These are phyloP conservation scores for Pelodytes ibericus DNA, from an alignment of 2,797 vertebrate species.

Conservation along the genomic window DNA sequence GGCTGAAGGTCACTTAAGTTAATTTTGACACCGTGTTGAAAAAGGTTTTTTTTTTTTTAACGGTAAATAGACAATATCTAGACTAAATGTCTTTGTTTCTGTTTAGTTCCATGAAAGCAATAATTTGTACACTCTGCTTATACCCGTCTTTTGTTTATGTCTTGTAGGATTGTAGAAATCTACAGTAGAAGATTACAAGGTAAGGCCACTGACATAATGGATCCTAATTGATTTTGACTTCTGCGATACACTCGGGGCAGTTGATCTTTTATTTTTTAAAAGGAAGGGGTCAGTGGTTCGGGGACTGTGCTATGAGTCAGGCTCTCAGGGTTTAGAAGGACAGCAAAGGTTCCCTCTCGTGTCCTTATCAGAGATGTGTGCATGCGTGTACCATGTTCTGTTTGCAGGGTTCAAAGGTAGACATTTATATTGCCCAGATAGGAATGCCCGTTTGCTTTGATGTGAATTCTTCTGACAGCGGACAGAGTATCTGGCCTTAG, in stretches of 20 bases:
- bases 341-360: background rate
- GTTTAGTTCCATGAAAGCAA: too few relatives aligned
- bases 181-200: constrained; percentile 97
- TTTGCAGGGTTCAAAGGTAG: background rate
- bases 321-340: background rate
- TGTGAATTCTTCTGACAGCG: background rate
- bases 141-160: constrained; percentile 28
- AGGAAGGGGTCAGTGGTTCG: constrained; percentile 1
- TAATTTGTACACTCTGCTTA: background rate
- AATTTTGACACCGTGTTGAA: too few relatives aligned
- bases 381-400: background rate
- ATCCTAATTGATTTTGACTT: constrained; percentile 24
- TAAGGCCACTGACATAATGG: constrained; percentile 59
- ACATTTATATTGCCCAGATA: background rate
- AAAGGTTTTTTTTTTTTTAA: too few relatives aligned
- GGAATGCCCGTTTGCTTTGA: background rate
- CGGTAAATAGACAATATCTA: too few relatives aligned
- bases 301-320: constrained; percentile 10
- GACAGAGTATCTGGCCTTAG: background rate
- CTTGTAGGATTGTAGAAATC: constrained; percentile 93
- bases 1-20: too few relatives aligned
- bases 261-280: constrained; percentile 12
- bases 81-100: too few relatives aligned
- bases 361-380: background rate
- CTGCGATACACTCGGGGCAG: constrained; percentile 3